Base-by-base conservation (phyloP, 2,797 vertebrate genomes). In the Microcaecilia unicolor region DNA sequence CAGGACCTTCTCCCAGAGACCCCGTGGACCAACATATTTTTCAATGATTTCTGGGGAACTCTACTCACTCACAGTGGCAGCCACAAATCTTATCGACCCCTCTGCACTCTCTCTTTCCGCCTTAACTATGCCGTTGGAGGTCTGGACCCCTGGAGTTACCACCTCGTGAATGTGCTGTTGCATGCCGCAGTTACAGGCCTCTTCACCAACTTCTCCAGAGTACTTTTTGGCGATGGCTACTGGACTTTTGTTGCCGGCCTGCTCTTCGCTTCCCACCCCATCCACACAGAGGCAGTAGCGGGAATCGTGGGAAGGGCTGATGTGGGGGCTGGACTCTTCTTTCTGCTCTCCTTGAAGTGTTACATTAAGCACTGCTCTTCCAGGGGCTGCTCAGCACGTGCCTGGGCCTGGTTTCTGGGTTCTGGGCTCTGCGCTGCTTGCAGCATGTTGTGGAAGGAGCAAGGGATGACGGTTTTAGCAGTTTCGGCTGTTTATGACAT, bases 381-480 rank as follows among this genome's bases (percentile, higher is more conserved):
- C 20, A 82, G 91, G 55, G 50, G 70, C 42, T 44, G 37, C 27
- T 74, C 81, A 1, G 35, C 53, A 8, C 47, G 72, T 39, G 79
- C 86, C 22, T 89, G 86, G 78, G 84, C 74, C 44, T 99, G 96
- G 96, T 80, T 98, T 48, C 60, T 87, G 37, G 81, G 76, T 46
- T 79, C 91, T 1, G 81, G 96, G 43, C 69, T 73, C 18, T 92
- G 90, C 3, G 91, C 95, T 0, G 86, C 85, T 2, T 92, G 88
- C 80, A 97, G 95, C 74, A 96, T 99, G 93, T 69, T 99, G 31
- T 99, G 96, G 94, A 99, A 99, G 65, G 96, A 99, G 60, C 94
- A 98, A 38, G 96, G 96, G 18, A 89, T 99, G 57, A 99, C 95
- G 1, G 95, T 97, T 30, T 78, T 99, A 26, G 94, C 93, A 0